A percentile compares a stretch with the other conserved stretches of the same genome.
These are phyloP conservation scores for Alca torda DNA, from an alignment of 2,797 vertebrate genomes.

Conservation along the genomic window DNA sequence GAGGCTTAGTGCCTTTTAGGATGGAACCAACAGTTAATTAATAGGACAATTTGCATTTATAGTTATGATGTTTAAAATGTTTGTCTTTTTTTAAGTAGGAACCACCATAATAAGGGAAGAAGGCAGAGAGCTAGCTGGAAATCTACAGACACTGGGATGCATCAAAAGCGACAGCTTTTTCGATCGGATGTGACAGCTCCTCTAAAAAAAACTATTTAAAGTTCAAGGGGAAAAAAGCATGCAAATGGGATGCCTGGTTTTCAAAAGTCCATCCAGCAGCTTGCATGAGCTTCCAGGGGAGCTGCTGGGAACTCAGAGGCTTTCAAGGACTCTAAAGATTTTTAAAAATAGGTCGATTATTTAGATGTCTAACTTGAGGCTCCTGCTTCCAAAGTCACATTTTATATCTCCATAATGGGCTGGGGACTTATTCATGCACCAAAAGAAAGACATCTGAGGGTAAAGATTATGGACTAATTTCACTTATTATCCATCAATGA, in stretches of 20 bases:
- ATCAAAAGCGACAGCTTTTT: conserved; percentile 41
- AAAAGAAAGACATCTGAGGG: conserved; percentile 33
- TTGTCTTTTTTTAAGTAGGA: neutral
- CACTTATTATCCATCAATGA: neutral
- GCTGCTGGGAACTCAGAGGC: conserved; percentile 32
- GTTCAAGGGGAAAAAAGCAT: conserved; percentile 39
- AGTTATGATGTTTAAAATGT: neutral
- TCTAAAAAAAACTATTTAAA: conserved; percentile 31
- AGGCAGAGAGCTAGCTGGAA: neutral
- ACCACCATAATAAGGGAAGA: neutral
- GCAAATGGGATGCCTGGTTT: conserved; percentile 40
- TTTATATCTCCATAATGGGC: conserved; percentile 42
- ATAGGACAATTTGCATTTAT: neutral
- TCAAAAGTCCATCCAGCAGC: conserved; percentile 31
- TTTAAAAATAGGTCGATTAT: conserved; percentile 45
- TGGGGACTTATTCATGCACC: neutral
- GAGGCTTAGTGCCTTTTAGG: neutral
- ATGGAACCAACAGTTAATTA: neutral
- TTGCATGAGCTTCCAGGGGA: conserved; percentile 49
- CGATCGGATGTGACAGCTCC: conserved; percentile 39
- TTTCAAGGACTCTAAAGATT: conserved; percentile 40
- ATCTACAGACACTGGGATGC: conserved; percentile 16
- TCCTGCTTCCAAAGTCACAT: conserved; percentile 32
- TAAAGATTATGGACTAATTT: conserved; percentile 8
- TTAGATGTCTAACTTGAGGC: conserved; percentile 51